These are phyloP conservation scores for Nicator chloris DNA, from an alignment of 2,113 vertebrate genomes.

Conservation along the genomic window DNA sequence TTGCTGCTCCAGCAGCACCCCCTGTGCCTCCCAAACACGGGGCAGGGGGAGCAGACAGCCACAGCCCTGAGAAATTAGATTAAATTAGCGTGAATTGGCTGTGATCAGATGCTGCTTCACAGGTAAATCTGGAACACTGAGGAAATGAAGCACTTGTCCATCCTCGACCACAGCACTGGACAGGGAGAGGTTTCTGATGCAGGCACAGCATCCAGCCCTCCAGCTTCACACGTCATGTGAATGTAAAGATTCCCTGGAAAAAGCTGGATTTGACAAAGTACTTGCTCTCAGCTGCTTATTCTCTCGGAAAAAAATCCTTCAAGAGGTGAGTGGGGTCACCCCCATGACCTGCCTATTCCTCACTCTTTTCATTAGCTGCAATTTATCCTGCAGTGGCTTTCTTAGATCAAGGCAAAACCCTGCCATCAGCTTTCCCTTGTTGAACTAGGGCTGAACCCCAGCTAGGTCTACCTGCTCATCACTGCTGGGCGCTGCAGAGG, in stretches of 20 bases:
- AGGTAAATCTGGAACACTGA: background rate
- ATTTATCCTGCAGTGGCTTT: background rate
- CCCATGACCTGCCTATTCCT: background rate
- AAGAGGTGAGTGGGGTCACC: background rate
- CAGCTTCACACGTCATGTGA: background rate
- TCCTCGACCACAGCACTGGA: background rate
- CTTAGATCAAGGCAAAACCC: background rate
- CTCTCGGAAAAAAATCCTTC: background rate
- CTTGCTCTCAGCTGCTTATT: background rate
- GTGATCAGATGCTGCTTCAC: background rate
- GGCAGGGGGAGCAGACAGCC: background rate
- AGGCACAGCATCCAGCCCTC: background rate
- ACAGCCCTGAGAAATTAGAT: background rate
- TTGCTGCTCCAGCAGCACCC: background rate
- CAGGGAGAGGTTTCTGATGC: background rate
- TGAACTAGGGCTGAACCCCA: background rate
- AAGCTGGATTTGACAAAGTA: background rate
- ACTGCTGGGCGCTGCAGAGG: background rate
- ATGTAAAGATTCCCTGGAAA: background rate
- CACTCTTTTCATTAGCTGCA: background rate
- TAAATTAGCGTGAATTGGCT: background rate
- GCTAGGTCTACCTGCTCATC: background rate
- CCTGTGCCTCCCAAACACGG: fast-evolving
- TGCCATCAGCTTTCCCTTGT: background rate
- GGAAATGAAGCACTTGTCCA: background rate